Base-by-base conservation (phyloP, 2,888 invertebrate species). In the Sarcophaga subvicina region DNA sequence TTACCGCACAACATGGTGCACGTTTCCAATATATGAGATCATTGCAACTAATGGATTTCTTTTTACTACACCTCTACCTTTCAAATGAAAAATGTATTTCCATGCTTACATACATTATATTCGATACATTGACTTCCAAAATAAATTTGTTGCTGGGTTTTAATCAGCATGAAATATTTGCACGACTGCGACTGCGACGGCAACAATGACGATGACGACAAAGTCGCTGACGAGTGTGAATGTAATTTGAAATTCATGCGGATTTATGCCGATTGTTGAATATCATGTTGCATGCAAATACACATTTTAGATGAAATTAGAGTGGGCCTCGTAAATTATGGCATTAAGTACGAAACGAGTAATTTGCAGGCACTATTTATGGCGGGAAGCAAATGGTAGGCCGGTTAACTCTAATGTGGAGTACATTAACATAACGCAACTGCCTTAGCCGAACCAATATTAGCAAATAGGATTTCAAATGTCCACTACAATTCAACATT, bases 281-380 rank as follows among this genome's bases (percentile, higher is more conserved):
- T 86, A 64, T 83, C 86, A 80, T 83, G 86, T 80, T 73, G 77
- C 86, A 86, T 83, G 86, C 86, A 77, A 80, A 72, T 83, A 20
- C 10, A 22, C 25, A 66, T 69, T 76, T 80, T 80, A 66, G 45
- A n/a, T 59, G 25, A 80, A 78, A 73, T 76, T 62, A 77, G 80
- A 27, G 71, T 76, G 67, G 59, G 80, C 27, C 80, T 83, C 83
- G 71, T 86, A 86, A 86, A 86, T 83, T 80, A 69, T 64, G 69
- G 80, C 45, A 86, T 86, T 86, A 83, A 77, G 69, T 69, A 76
- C 69, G 67, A 77, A 85, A 77, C 71, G 80, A 82, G 78, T 75
- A 75, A 75, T 79, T 79, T 75, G 63, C n/a, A 78, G 22, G 12
- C 66, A 54, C 54, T 54, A 54, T 54, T 54, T 54, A 17, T 54